Evolutionary conservation across 2,888 invertebrate species (phyloP).

Genomic region (Drosophila ustulata): DNA sequence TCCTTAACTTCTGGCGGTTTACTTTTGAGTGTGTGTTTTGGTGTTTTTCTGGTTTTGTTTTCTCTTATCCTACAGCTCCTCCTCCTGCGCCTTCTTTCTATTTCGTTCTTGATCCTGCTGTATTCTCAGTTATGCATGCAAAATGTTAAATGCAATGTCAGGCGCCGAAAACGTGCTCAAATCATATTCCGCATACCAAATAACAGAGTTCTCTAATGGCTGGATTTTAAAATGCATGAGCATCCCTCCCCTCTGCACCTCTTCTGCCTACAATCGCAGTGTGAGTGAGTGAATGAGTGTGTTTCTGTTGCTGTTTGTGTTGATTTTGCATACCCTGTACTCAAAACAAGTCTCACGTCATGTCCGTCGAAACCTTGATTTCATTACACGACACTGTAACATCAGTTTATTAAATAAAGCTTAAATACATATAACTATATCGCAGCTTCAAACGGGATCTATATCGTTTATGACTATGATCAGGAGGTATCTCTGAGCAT

Average conservation of each 20-base stretch:
- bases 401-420: no score
- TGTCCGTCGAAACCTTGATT: background rate
- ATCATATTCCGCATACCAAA: conserved; percentile 76
- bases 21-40: conserved; percentile 26
- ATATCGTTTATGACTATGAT: no score
- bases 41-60: conserved; percentile 12
- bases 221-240: conserved; percentile 77
- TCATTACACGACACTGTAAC: background rate
- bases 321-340: conserved; percentile 15
- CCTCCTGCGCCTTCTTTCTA: background rate
- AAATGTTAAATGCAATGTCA: conserved; percentile 75
- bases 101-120: conserved; percentile 10
- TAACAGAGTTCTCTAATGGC: conserved; percentile 72
- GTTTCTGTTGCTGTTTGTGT: conserved; percentile 30
- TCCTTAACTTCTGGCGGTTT: conserved; percentile 39
- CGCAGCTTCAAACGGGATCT: background rate
- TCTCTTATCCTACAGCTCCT: conserved; percentile 1
- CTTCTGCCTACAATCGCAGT: conserved; percentile 5
- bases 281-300: conserved; percentile 25
- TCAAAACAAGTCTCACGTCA: background rate
- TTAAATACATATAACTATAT: no score
- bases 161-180: conserved; percentile 56
- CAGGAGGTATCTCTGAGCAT: background rate
- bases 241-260: conserved; percentile 13
- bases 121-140: conserved; percentile 52